Percentiles rank a stretch among this genome's conserved stretches.
These are phyloP conservation scores for Pitta sordida DNA, from an alignment of 2,113 vertebrate species.

Conservation along the genomic window DNA sequence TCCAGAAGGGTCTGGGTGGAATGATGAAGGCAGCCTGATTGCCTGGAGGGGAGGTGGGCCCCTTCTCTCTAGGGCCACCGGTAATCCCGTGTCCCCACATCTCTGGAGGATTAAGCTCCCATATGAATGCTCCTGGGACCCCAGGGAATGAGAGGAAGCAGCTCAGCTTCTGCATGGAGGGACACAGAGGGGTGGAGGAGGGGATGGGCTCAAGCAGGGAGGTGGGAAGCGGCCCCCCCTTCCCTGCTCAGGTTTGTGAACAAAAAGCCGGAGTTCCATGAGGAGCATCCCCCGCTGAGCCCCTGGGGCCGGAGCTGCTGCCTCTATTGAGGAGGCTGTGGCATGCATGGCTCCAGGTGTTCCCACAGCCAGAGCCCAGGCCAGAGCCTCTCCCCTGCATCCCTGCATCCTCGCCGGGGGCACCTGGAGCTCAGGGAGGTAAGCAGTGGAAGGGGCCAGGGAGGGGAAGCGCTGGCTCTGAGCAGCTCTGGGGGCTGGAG, in stretches of 20 bases:
- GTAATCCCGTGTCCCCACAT: background rate
- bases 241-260: constrained; percentile 8
- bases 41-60: background rate
- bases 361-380: background rate
- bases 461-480: background rate
- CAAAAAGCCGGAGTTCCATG: constrained; percentile 30
- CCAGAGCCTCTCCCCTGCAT: constrained; percentile 1
- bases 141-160: background rate
- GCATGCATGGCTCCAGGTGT: constrained; percentile 55
- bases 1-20: background rate
- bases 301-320: constrained; percentile 10
- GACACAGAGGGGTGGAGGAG: background rate
- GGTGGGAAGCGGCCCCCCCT: background rate
- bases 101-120: constrained; percentile 44
- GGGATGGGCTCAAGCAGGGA: background rate
- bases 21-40: background rate
- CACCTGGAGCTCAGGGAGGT: background rate
- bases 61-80: background rate
- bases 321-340: background rate
- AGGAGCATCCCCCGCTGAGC: constrained; percentile 41
- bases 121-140: constrained; percentile 27
- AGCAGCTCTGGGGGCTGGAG: background rate
- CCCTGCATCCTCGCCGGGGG: background rate
- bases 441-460: background rate
- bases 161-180: background rate